Evolutionary conservation across 1,140 invertebrate genomes (phyloP).

Genomic region (Scaptomyza pallida): DNA sequence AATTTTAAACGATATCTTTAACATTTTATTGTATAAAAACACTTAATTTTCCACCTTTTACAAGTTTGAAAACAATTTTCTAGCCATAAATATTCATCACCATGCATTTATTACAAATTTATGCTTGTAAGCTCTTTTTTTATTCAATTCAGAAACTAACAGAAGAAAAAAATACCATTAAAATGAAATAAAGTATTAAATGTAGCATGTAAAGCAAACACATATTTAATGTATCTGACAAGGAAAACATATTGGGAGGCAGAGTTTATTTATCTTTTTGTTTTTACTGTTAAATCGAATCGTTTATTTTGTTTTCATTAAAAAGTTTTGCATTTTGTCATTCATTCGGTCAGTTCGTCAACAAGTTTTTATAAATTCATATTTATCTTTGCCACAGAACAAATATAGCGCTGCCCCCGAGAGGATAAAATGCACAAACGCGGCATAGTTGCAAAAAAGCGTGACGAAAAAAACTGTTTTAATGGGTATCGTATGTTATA

Average conservation of each 20-base stretch:
- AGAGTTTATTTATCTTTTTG: conserved; percentile 5
- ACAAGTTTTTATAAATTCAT: conserved; percentile 36
- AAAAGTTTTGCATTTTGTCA: conserved; percentile 62
- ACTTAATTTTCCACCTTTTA: too few relatives aligned
- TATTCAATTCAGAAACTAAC: conserved; percentile 1
- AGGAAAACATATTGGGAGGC: conserved; percentile 16
- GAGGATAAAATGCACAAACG: conserved; percentile 3
- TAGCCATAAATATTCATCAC: too few relatives aligned
- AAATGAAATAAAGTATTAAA: conserved; percentile 19
- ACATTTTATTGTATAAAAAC: too few relatives aligned
- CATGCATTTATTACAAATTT: too few relatives aligned
- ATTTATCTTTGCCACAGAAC: conserved; percentile 32
- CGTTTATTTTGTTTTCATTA: conserved; percentile 70
- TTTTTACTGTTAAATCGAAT: conserved; percentile 14
- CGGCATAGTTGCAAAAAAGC: not conserved
- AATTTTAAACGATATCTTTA: too few relatives aligned
- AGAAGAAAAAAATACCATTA: conserved; percentile 20
- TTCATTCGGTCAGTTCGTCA: conserved; percentile 35
- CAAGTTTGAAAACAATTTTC: too few relatives aligned
- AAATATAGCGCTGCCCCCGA: conserved; percentile 20
- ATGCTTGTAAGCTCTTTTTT: too few relatives aligned
- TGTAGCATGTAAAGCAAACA: too few relatives aligned
- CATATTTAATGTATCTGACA: conserved; percentile 28
- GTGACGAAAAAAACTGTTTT: not conserved
- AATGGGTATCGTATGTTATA: conserved; percentile 1